Evolutionary conservation across 2,888 invertebrate species (phyloP), one percentile per base, ranked within the genome.

Genomic region (Dastarcus helophoroides): DNA sequence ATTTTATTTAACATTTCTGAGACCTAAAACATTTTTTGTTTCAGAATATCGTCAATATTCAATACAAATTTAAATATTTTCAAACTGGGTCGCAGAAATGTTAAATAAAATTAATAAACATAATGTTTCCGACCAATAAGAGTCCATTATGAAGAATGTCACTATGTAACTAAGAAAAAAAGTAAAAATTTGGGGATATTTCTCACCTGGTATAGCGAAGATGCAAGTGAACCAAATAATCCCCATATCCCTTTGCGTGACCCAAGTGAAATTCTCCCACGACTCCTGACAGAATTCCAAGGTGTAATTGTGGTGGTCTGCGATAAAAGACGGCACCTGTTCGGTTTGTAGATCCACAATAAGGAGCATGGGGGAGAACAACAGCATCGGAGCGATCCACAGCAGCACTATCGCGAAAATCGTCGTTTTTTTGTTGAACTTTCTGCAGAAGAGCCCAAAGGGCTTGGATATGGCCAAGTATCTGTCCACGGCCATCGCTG

Each of bases 401-500:
- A 82, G 54, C 0, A 65, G 58, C 0, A 67, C 58, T 9, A 83
- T 77, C 10, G 78, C 70, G 44, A 69, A 60, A 47, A 76, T 45
- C 0, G 80, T 79, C 2, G 75, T 74, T 7, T 71, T 69, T 14
- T 76, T 64, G 33, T 76, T 79, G 33, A 80, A 78, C 52, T 79
- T 70, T 54, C 78, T 73, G 12, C 78, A 70, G 13, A 79, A 70
- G 43, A 79, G 73, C 0, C 76, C 69, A 41, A 82, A 73, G 0
- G 81, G 79, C 51, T 78, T 78, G 14, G 79, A 73, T 50, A 83
- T 82, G 30, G 82, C 82, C 32, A 79, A 55, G 46, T 77, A 80
- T 29, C 83, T 68, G 57, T 82, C 82, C 33, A 83, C 68, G 3
- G 81, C 79, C 77, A 83, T 79, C 1, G 79, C 76, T 2, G 79